Evolutionary conservation across 2,888 invertebrate genomes (phyloP).

Genomic region (Latrodectus hesperus): DNA sequence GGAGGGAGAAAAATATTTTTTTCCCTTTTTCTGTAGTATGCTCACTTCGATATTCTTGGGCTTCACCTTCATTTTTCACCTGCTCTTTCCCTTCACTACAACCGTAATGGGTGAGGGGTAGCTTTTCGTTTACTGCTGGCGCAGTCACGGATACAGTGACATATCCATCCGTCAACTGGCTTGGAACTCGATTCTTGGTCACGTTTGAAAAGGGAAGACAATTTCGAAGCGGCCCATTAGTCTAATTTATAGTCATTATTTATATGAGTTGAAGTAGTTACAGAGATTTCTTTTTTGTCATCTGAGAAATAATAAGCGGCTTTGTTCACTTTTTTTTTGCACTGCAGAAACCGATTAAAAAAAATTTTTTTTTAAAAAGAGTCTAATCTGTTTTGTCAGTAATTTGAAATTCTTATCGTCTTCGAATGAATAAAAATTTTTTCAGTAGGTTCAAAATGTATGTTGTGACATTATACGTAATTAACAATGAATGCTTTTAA

Average conservation of each 20-base stretch:
- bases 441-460: no score
- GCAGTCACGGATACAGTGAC: conserved; percentile 53
- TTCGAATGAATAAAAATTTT: no score
- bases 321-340: background rate
- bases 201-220: conserved; percentile 37
- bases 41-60: background rate
- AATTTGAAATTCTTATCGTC: background rate
- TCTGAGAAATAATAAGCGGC: background rate
- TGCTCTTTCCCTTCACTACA: conserved; percentile 7
- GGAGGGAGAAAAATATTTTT: background rate
- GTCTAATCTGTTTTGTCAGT: background rate
- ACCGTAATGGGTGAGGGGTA: conserved; percentile 13
- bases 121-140: conserved; percentile 16
- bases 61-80: conserved; percentile 30
- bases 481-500: no score
- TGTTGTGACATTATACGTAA: no score
- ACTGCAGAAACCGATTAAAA: no score
- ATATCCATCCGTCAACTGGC: conserved; percentile 39
- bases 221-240: conserved; percentile 35
- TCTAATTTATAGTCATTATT: conserved; percentile 36
- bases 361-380: background rate
- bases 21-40: background rate
- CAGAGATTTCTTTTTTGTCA: background rate
- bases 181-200: conserved; percentile 27
- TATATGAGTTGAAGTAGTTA: conserved; percentile 1